phyloP scores from a whole-genome alignment of 1,140 invertebrate genomes.

The Calliopsis andreniformis region DNA sequence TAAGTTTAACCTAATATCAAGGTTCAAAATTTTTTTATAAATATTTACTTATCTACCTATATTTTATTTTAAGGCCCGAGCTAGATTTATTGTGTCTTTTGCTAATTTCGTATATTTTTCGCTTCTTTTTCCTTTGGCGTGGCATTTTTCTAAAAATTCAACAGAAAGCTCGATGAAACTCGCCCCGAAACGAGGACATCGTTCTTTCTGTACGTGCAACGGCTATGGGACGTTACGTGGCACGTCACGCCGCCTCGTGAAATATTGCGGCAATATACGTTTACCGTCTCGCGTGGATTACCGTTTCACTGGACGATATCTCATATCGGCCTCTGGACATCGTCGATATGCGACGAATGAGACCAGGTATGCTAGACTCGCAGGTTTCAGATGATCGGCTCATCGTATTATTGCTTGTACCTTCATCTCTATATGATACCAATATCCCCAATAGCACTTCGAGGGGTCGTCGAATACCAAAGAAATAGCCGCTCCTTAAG shows the following conservation, averaged over 20 bases:
- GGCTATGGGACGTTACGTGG: conserved; percentile 71
- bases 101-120: too few relatives aligned
- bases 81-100: too few relatives aligned
- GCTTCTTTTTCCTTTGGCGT: too few relatives aligned
- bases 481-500: conserved; percentile 3
- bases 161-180: conserved; percentile 55
- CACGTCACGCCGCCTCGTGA: conserved; percentile 74
- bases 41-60: too few relatives aligned
- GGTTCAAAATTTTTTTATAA: too few relatives aligned
- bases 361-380: conserved; percentile 74
- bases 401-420: conserved; percentile 76
- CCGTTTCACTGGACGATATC: conserved; percentile 75
- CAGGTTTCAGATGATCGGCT: conserved; percentile 72
- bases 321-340: conserved; percentile 79
- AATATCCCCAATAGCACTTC: conserved; percentile 72
- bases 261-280: conserved; percentile 80
- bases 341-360: conserved; percentile 81
- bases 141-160: conserved; percentile 50
- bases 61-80: too few relatives aligned
- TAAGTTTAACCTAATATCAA: too few relatives aligned
- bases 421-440: conserved; percentile 66
- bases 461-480: conserved; percentile 28
- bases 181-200: conserved; percentile 48
- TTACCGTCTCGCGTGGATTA: conserved; percentile 78
- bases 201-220: conserved; percentile 23